A percentile compares a stretch with the other conserved stretches of the same genome.
Evolutionary conservation across 2,797 vertebrate species (phyloP).

Genomic region (Sorex maritimensis): DNA sequence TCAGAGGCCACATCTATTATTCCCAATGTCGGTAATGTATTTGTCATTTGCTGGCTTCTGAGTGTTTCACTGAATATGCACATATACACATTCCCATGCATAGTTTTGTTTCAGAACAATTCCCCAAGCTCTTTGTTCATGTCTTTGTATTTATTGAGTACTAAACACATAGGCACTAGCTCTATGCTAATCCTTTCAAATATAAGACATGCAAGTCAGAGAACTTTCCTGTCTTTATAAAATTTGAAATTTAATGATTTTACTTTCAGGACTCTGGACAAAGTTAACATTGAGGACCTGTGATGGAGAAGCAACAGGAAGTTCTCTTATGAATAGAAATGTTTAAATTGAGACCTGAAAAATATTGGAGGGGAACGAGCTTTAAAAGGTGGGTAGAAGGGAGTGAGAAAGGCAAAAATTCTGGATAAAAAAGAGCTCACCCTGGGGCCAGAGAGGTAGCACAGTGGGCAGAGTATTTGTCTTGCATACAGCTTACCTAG

Average conservation of each 20-base stretch:
- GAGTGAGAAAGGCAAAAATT: neutral
- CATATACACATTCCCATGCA: neutral
- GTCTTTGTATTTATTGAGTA: conserved; percentile 34
- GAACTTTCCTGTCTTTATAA: neutral
- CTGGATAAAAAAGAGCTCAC: neutral
- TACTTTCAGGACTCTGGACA: conserved; percentile 22
- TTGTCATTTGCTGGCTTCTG: conserved; percentile 60
- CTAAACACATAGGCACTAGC: neutral
- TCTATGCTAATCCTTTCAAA: neutral
- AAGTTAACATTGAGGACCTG: neutral
- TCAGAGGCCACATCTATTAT: conserved; percentile 42
- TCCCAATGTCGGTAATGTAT: neutral
- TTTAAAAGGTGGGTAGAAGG: neutral
- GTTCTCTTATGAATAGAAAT: neutral
- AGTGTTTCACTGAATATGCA: neutral
- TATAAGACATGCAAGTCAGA: neutral
- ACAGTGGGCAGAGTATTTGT: too few relatives aligned
- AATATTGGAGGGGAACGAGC: neutral
- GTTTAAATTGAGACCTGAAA: conserved; percentile 5
- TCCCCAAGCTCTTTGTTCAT: conserved; percentile 6
- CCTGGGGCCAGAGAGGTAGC: too few relatives aligned
- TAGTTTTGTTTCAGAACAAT: conserved; percentile 60
- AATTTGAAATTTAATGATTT: conserved; percentile 31
- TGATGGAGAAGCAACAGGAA: neutral
- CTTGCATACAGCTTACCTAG: too few relatives aligned